Evolutionary conservation across 2,888 invertebrate genomes (phyloP).

Genomic region (Dasysyrphus albostriatus): DNA sequence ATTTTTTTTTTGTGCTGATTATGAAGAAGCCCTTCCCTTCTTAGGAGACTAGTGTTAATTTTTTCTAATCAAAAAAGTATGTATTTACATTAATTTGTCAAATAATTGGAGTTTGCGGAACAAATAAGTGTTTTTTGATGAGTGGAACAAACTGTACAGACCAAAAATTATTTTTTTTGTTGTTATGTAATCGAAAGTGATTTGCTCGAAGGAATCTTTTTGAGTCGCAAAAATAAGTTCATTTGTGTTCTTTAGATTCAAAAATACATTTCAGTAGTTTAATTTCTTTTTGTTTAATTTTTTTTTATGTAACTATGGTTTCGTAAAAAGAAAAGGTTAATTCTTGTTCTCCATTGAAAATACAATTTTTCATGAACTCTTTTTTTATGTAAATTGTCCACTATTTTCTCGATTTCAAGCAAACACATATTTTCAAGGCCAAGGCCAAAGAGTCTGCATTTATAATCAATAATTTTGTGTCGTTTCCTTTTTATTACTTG

Average conservation of each 20-base stretch:
- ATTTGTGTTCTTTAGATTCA: conserved; percentile 32
- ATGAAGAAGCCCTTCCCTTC: conserved; percentile 8
- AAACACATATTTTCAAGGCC: conserved; percentile 49
- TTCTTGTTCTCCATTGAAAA: background rate
- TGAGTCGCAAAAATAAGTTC: conserved; percentile 53
- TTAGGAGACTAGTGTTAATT: conserved; percentile 10
- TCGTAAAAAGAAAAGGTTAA: conserved; percentile 4
- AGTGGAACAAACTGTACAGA: conserved; percentile 8
- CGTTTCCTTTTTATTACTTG: background rate
- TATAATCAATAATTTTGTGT: conserved; percentile 7
- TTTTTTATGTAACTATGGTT: conserved; percentile 18
- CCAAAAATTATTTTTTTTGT: conserved; percentile 16
- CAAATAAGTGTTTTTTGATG: conserved; percentile 20
- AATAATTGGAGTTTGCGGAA: background rate
- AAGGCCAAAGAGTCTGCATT: conserved; percentile 54
- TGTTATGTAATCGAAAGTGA: conserved; percentile 56
- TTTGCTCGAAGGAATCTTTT: conserved; percentile 33
- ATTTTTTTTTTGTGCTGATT: background rate
- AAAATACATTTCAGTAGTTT: conserved; percentile 19
- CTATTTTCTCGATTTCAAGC: conserved; percentile 7
- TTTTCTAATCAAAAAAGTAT: conserved; percentile 15
- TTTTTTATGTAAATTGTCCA: background rate
- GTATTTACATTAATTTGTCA: conserved; percentile 8
- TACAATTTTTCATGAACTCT: background rate
- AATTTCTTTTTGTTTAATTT: background rate